Conservation (phyloP, 2,888 invertebrate species). For the Odontocolon sp. region DNA sequence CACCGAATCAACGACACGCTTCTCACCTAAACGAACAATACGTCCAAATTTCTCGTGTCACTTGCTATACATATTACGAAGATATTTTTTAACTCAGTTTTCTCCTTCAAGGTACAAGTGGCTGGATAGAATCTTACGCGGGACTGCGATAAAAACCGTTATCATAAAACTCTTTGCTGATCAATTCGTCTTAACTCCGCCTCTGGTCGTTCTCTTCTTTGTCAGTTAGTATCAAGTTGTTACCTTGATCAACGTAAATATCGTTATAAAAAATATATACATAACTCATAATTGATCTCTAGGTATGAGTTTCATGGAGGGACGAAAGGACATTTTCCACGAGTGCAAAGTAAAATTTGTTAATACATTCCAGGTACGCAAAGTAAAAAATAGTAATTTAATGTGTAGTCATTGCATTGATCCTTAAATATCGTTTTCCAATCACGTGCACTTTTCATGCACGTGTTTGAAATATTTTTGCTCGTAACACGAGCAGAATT, state of each 20-base stretch:
- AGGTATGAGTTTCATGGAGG: slow-evolving; percentile 90
- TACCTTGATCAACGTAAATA: background rate
- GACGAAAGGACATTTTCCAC: slow-evolving; percentile 86
- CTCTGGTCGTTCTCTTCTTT: slow-evolving; percentile 87
- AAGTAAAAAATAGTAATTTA: background rate
- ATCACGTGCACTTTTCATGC: too few relatives aligned
- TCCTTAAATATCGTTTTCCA: too few relatives aligned
- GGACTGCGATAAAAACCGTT: slow-evolving; percentile 85
- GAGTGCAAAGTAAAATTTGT: slow-evolving; percentile 88
- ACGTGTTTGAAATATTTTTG: too few relatives aligned
- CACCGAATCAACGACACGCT: slow-evolving; percentile 21
- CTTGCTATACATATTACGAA: background rate
- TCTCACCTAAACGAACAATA: background rate
- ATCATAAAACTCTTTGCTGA: slow-evolving; percentile 88
- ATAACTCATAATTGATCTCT: slow-evolving; percentile 51
- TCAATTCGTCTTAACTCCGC: slow-evolving; percentile 90
- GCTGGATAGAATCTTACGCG: slow-evolving; percentile 87
- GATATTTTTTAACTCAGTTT: slow-evolving; percentile 2
- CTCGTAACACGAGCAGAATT: too few relatives aligned
- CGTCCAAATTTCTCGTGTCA: too few relatives aligned
- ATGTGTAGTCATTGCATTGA: background rate
- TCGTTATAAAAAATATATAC: background rate
- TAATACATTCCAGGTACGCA: slow-evolving; percentile 83
- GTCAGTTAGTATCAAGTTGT: slow-evolving; percentile 83
- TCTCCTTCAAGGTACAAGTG: slow-evolving; percentile 87